Conservation (phyloP, 2,113 vertebrate genomes). For the Passerina amoena region DNA sequence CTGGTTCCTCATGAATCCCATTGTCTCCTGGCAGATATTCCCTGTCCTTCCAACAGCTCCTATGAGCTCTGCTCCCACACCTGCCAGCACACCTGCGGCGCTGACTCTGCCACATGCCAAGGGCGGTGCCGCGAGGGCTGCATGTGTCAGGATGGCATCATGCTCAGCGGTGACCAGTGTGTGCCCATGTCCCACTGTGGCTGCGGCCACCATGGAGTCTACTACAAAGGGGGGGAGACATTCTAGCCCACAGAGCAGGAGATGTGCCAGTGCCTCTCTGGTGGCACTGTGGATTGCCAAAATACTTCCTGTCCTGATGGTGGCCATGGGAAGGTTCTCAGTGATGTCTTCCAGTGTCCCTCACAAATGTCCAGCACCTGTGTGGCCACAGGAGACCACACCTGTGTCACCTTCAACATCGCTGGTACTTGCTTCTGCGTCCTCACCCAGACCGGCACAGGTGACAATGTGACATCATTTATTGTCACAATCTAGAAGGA, state of each 20-base stretch:
- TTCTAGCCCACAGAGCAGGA: constrained; percentile 57
- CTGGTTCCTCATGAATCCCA: background rate
- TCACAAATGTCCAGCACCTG: background rate
- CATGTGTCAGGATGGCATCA: background rate
- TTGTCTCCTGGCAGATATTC: background rate
- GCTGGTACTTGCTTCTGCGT: constrained; percentile 69
- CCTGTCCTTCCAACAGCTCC: constrained; percentile 24
- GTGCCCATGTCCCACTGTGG: constrained; percentile 73
- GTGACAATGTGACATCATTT: background rate
- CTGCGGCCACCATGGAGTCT: constrained; percentile 69
- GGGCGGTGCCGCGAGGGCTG: constrained; percentile 3
- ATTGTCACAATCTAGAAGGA: constrained; percentile 50
- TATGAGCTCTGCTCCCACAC: background rate
- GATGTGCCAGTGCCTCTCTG: constrained; percentile 43
- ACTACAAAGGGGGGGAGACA: constrained; percentile 51
- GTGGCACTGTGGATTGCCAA: constrained; percentile 63
- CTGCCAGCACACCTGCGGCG: background rate
- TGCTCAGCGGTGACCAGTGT: constrained; percentile 67
- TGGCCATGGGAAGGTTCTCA: constrained; percentile 40
- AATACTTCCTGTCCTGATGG: constrained; percentile 35
- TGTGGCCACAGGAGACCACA: constrained; percentile 23
- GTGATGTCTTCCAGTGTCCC: constrained; percentile 61
- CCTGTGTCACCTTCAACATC: constrained; percentile 65
- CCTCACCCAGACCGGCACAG: background rate
- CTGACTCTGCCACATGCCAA: background rate